A percentile compares a stretch with the other conserved stretches of the same genome.
phyloP scores from a whole-genome alignment of 1,140 invertebrate species.

The Pantala flavescens region DNA sequence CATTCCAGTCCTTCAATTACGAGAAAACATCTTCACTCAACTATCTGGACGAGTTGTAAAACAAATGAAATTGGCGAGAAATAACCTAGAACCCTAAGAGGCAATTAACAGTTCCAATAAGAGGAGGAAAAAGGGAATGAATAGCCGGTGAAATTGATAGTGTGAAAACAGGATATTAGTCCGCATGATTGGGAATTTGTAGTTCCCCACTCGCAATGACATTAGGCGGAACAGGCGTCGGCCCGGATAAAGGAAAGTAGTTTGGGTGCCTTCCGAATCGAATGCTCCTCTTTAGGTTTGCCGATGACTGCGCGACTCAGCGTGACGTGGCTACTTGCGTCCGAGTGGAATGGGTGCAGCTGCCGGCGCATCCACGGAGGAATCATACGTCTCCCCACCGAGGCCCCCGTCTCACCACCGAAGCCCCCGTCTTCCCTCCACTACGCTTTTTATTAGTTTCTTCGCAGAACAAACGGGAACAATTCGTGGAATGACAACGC shows the following conservation, averaged over 20 bases:
- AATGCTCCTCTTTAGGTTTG: background rate
- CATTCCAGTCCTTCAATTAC: no score
- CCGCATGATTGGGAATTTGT: background rate
- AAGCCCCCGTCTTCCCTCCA: background rate
- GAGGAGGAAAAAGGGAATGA: no score
- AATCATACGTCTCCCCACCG: background rate
- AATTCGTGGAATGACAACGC: background rate
- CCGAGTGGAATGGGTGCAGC: background rate
- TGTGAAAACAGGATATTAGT: no score
- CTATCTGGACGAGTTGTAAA: no score
- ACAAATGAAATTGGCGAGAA: no score
- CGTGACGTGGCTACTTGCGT: background rate
- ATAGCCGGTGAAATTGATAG: no score
- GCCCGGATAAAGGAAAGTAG: background rate
- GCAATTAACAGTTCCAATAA: no score
- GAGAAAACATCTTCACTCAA: no score
- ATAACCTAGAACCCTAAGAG: no score
- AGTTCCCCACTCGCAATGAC: background rate
- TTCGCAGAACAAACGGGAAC: background rate
- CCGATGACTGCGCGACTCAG: background rate
- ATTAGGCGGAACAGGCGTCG: background rate
- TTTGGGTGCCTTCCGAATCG: background rate
- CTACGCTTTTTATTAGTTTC: no score
- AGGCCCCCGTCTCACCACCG: background rate
- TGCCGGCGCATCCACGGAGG: background rate